These are phyloP conservation scores for Macrosoma leucophasiata DNA, from an alignment of 2,888 invertebrate genomes.

Conservation along the genomic window DNA sequence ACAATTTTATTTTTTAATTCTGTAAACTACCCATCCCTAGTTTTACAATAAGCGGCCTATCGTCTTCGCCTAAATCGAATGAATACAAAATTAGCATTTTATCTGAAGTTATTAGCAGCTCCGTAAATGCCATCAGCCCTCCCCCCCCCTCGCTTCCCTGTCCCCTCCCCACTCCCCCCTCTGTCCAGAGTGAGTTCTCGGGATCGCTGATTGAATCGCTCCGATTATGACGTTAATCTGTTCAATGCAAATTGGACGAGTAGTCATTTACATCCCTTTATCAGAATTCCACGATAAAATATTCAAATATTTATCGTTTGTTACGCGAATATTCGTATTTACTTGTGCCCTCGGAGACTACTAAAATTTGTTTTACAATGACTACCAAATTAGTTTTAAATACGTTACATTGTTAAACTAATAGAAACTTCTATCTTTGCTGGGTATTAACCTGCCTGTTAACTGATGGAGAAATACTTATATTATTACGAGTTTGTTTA, in stretches of 20 bases:
- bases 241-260: slow-evolving; percentile 73
- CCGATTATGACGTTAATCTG: slow-evolving; percentile 75
- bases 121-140: slow-evolving; percentile 41
- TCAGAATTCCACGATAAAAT: slow-evolving; percentile 63
- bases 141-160: slow-evolving; percentile 12
- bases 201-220: slow-evolving; percentile 71
- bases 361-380: too few relatives aligned
- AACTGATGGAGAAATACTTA: too few relatives aligned
- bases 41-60: slow-evolving; percentile 34
- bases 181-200: slow-evolving; percentile 52
- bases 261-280: slow-evolving; percentile 72
- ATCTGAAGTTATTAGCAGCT: slow-evolving; percentile 69
- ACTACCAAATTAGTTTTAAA: too few relatives aligned
- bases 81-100: slow-evolving; percentile 75
- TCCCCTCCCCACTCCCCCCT: slow-evolving; percentile 25
- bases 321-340: slow-evolving; percentile 35
- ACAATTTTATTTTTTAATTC: too few relatives aligned
- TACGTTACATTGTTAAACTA: too few relatives aligned
- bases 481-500: too few relatives aligned
- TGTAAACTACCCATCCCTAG: slow-evolving; percentile 7
- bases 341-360: too few relatives aligned
- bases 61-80: slow-evolving; percentile 63
- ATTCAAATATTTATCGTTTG: slow-evolving; percentile 66
- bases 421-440: too few relatives aligned
- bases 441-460: too few relatives aligned